Base-by-base conservation (phyloP, 2,888 invertebrate species). In the Agriopis leucophaearia region DNA sequence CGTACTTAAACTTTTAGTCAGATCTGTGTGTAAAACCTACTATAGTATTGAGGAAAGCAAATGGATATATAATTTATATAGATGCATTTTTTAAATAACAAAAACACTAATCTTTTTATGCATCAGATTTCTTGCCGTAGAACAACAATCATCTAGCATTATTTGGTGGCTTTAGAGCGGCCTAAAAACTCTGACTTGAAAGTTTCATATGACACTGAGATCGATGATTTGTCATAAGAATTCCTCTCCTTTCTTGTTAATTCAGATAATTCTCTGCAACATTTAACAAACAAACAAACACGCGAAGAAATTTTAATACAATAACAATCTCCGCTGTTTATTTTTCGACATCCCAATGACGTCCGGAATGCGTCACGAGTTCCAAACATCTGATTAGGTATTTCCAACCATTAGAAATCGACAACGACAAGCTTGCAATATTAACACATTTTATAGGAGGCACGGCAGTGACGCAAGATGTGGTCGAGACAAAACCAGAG, bases 401-500 rank as follows among this genome's bases (percentile, higher is more conserved):
- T 47, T 47, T 48, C 38, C 35, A n/a, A 36, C 15, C 1, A 15
- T 58, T 50, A 12, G 48, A 58, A 58, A 38, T 47, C 58, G 58
- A 38, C 8, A 36, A 55, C 9, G 38, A 8, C 3, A 8, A 38
- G 27, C 18, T 18, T 44, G 27, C 18, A 38, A 27, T 18, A 44
- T 55, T 38, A 63, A 42, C n/a, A 47, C 18, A 51, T 62, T 69
- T 70, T 76, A 72, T 73, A 58, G 83, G 85, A 87, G 90, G 88
- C 90, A 83, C 81, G 89, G 79, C 83, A 69, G 67, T 90, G 89
- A 90, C 87, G 88, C 80, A 81, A 76, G 62, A 54, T 61, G 16
- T 42, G n/a, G 16, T 50, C 51, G 13, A 48, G 55, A 58, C 40
- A 48, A 27, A 64, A 57, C 60, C 66, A 63, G 84, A 82, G 83